Evolutionary conservation across 1,140 invertebrate genomes (phyloP), one percentile per base, ranked within the genome.

Genomic region (Thaumetopoea pityocampa): DNA sequence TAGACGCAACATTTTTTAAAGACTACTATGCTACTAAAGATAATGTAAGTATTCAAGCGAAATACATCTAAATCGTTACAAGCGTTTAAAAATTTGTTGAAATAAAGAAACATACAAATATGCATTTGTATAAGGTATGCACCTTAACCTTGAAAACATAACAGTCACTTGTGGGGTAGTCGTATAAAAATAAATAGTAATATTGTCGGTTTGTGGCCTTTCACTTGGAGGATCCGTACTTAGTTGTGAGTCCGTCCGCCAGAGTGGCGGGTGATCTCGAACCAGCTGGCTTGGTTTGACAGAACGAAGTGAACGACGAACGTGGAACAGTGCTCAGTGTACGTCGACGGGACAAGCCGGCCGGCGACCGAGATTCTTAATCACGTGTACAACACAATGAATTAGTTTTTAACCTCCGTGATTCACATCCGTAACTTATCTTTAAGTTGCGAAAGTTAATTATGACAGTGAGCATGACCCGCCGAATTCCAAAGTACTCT

Each of bases 311-410:
- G n/a, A n/a, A n/a, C n/a, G n/a, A n/a, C n/a, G n/a, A n/a, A n/a
- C n/a, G 61, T 80, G 79, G 80, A 76, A 80, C 79, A 80, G 70
- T 68, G 69, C 65, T 64, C 63, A 42, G 60, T 51, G 63, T 63
- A 58, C 64, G 76, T 64, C 70, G 60, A 66, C 67, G 55, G 74
- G 59, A 44, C 43, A 46, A 49, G 46, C 40, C 45, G 53, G 45
- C 52, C 46, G 51, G 50, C 51, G 51, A 45, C 54, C 65, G 67
- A 57, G 60, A 62, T 64, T 56, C 55, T 48, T 20, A 30, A 61
- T 71, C 73, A 78, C 69, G 73, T 79, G 74, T 59, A 66, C 43
- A 51, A 42, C 48, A 61, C 51, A 61, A 67, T 67, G 55, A 51
- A 57, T 52, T 56, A 66, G 66, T 63, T 65, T 67, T 72, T 71